Percentiles rank a stretch among this genome's conserved stretches.
Conservation (phyloP, 2,113 vertebrate species). For the Crotalus helleri region DNA sequence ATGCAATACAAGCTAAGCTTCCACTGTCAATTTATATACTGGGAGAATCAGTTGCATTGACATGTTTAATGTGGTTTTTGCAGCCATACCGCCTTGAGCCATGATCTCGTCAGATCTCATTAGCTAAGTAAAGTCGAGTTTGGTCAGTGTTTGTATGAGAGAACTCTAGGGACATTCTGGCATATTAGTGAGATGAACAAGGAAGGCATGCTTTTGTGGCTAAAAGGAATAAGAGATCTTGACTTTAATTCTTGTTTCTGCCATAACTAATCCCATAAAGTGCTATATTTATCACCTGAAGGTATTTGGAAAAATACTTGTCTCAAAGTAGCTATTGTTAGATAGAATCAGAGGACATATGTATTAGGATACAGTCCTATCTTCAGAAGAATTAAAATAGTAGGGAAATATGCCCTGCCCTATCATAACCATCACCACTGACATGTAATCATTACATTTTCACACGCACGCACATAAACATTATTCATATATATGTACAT, state of each 20-base stretch:
- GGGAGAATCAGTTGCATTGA: conserved; percentile 47
- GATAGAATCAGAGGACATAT: neutral
- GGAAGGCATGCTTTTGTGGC: neutral
- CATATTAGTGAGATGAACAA: neutral
- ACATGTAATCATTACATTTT: neutral
- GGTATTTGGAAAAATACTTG: neutral
- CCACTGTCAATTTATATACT: conserved; percentile 42
- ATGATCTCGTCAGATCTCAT: conserved; percentile 44
- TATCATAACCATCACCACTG: neutral
- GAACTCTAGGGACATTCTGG: conserved; percentile 26
- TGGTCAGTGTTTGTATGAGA: conserved; percentile 22
- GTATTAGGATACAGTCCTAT: neutral
- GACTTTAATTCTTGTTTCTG: neutral
- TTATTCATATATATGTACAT: neutral
- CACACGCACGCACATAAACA: neutral
- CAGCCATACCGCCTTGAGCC: conserved; percentile 39
- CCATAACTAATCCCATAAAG: neutral
- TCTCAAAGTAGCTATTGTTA: neutral
- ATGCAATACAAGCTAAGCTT: conserved; percentile 36
- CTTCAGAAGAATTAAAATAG: neutral
- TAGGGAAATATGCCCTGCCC: neutral
- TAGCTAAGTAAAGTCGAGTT: conserved; percentile 27
- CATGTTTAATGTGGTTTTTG: conserved; percentile 52
- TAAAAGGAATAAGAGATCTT: neutral
- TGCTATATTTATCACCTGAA: neutral